Conservation (phyloP, 1,140 invertebrate genomes). For the Drosophila obscura region DNA sequence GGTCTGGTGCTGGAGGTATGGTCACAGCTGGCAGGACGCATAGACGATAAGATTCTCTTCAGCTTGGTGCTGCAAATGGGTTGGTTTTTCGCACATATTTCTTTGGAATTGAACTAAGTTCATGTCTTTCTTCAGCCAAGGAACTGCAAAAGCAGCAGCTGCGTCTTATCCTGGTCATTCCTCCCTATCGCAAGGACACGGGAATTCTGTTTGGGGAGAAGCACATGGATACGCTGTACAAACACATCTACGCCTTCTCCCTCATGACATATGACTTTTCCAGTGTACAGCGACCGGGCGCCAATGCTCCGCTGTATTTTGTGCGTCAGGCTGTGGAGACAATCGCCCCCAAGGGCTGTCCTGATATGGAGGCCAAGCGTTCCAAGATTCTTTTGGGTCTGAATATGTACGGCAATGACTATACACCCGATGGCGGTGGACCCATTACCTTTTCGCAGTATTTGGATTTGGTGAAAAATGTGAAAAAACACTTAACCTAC, state of each 20-base stretch:
- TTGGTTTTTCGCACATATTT: constrained; percentile 55
- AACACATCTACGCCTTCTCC: constrained; percentile 93
- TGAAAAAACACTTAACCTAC: constrained; percentile 90
- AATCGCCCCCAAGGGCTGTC: constrained; percentile 87
- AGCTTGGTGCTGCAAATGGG: constrained; percentile 87
- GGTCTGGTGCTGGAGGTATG: constrained; percentile 95
- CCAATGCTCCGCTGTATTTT: constrained; percentile 95
- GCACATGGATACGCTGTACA: constrained; percentile 91
- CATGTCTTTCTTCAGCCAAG: constrained; percentile 43
- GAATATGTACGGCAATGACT: constrained; percentile 97
- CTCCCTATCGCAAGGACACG: constrained; percentile 89
- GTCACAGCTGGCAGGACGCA: constrained; percentile 90
- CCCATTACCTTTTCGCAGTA: constrained; percentile 92
- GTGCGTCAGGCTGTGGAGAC: constrained; percentile 90
- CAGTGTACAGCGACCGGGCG: constrained; percentile 90
- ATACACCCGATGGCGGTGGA: constrained; percentile 89
- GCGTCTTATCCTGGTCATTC: constrained; percentile 92
- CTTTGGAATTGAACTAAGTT: background rate
- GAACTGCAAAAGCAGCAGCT: constrained; percentile 83
- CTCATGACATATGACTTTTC: constrained; percentile 98
- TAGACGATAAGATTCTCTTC: constrained; percentile 87
- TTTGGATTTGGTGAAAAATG: constrained; percentile 88
- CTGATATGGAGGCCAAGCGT: constrained; percentile 85
- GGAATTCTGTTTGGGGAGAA: constrained; percentile 90
- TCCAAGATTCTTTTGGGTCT: constrained; percentile 94